Conservation (phyloP, 2,113 vertebrate species). For the Gymnocephalus cernua region DNA sequence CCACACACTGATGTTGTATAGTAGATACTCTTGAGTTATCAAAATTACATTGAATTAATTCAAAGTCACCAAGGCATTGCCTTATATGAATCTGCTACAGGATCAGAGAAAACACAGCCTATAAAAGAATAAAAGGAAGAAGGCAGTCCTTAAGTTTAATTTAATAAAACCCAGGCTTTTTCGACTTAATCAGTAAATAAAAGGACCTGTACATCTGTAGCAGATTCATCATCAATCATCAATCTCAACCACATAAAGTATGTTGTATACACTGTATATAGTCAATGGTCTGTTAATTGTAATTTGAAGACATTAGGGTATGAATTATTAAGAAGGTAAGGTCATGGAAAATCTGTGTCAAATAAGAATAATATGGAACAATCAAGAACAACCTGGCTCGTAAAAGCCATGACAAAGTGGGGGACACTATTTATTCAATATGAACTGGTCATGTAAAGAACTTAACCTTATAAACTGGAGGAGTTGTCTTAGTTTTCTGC, state of each 20-base stretch:
- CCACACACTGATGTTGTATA: background rate
- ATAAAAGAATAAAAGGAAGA: background rate
- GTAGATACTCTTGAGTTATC: background rate
- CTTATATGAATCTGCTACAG: slow-evolving; percentile 35
- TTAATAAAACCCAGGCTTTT: background rate
- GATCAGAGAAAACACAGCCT: background rate
- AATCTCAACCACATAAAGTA: background rate
- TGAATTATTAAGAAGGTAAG: background rate
- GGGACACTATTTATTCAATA: background rate
- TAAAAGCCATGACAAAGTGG: too few species aligned
- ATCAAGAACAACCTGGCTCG: background rate
- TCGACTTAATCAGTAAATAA: background rate
- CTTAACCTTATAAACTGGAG: too few species aligned
- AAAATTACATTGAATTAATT: slow-evolving; percentile 34
- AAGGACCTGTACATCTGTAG: background rate
- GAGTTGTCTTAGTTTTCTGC: background rate
- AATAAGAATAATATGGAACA: background rate
- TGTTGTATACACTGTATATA: background rate
- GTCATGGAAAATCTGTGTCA: background rate
- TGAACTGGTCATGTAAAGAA: background rate
- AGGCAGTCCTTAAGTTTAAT: background rate
- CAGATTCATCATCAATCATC: background rate
- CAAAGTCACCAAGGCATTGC: slow-evolving; percentile 36
- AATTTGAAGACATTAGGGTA: background rate
- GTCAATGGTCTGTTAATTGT: background rate